These are phyloP conservation scores for Conger conger DNA, from an alignment of 2,113 vertebrate species.

Conservation along the genomic window DNA sequence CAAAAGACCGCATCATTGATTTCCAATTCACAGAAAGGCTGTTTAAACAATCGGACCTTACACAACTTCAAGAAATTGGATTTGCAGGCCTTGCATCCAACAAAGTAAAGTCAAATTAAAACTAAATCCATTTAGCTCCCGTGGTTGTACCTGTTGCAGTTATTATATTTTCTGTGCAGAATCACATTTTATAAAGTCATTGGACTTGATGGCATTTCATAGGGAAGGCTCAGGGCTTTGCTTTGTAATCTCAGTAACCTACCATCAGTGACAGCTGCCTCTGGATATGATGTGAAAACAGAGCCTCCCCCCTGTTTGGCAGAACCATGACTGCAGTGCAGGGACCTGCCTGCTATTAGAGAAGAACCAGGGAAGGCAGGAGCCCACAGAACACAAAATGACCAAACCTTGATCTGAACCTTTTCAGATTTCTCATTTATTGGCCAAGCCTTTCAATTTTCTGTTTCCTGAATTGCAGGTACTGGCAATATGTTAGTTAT, in stretches of 20 bases:
- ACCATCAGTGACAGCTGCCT: constrained; percentile 17
- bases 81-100: background rate
- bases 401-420: constrained; percentile 62
- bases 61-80: background rate
- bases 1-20: background rate
- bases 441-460: background rate
- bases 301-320: constrained; percentile 22
- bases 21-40: background rate
- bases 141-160: background rate
- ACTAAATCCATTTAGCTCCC: background rate
- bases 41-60: background rate
- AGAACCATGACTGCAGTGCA: constrained; percentile 47
- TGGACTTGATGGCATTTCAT: background rate
- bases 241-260: constrained; percentile 21
- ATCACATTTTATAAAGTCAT: constrained; percentile 42
- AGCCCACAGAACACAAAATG: constrained; percentile 72
- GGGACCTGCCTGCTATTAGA: constrained; percentile 63
- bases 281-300: background rate
- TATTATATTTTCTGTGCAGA: constrained; percentile 44
- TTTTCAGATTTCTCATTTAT: constrained; percentile 42
- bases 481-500: background rate
- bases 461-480: background rate
- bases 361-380: constrained; percentile 60
- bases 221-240: background rate
- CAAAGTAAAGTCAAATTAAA: background rate